Conservation (phyloP, 2,888 invertebrate genomes). For the Drosophila barbarae region DNA sequence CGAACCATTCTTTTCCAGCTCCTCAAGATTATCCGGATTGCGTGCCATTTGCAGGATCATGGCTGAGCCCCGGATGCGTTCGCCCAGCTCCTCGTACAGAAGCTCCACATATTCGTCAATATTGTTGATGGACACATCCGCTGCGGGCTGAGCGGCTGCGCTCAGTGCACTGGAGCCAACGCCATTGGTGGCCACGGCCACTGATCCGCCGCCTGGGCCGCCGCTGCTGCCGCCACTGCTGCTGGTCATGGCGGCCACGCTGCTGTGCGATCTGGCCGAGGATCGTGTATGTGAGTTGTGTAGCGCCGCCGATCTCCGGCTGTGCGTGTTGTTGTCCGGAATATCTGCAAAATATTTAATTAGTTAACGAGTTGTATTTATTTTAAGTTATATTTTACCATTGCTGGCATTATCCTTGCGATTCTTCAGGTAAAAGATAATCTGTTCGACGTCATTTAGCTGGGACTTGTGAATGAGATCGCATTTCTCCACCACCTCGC, state of each 20-base stretch:
- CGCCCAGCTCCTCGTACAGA: slow-evolving; percentile 95
- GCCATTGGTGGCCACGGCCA: slow-evolving; percentile 15
- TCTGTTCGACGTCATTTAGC: slow-evolving; percentile 90
- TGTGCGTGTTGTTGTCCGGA: slow-evolving; percentile 76
- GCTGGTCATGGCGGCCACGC: slow-evolving; percentile 48
- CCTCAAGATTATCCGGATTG: slow-evolving; percentile 95
- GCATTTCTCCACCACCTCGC: slow-evolving; percentile 92
- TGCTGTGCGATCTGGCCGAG: slow-evolving; percentile 57
- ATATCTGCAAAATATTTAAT: slow-evolving; percentile 55
- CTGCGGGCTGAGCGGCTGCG: slow-evolving; percentile 79
- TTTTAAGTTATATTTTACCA: slow-evolving; percentile 52
- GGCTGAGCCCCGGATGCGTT: slow-evolving; percentile 95
- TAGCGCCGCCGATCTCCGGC: slow-evolving; percentile 68
- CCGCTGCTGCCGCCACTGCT: slow-evolving; percentile 25
- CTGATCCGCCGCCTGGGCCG: slow-evolving; percentile 46
- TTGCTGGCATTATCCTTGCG: slow-evolving; percentile 82
- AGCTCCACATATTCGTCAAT: slow-evolving; percentile 97
- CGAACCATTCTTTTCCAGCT: slow-evolving; percentile 94
- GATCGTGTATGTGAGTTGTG: slow-evolving; percentile 61
- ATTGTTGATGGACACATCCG: slow-evolving; percentile 88
- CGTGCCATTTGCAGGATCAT: slow-evolving; percentile 94
- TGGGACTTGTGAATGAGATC: slow-evolving; percentile 91
- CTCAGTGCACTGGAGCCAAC: slow-evolving; percentile 38
- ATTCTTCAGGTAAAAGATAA: slow-evolving; percentile 92
- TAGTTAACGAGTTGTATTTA: no score